Evolutionary conservation across 2,797 vertebrate species (phyloP).

Genomic region (Manis pentadactyla): DNA sequence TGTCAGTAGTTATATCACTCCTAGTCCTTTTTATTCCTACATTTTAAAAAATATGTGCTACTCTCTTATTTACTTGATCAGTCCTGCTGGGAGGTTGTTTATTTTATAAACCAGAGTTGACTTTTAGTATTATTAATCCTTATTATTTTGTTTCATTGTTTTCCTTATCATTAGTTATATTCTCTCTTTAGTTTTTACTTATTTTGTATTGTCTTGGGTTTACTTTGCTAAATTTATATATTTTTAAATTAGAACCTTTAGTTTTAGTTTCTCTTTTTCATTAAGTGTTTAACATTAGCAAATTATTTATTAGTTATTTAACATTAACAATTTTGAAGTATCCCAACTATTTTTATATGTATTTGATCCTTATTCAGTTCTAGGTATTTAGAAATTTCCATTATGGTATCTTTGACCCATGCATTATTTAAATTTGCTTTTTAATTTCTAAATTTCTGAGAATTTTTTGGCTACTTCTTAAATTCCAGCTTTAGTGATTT

Average conservation of each 20-base stretch:
- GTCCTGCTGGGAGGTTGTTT: not conserved
- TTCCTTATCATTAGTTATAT: not conserved
- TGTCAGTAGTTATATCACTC: not conserved
- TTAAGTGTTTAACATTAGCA: not conserved
- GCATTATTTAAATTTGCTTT: not conserved
- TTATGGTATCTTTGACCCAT: not conserved
- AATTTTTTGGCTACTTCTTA: not conserved
- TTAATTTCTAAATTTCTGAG: not conserved
- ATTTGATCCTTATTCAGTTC: not conserved
- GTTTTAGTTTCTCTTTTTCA: not conserved
- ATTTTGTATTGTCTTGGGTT: not conserved
- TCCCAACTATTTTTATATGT: not conserved
- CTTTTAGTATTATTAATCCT: not conserved
- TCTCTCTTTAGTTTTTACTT: not conserved
- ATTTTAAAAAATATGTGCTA: not conserved
- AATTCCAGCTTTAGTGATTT: conserved; percentile 4
- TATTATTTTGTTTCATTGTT: not conserved
- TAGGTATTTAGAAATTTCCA: not conserved
- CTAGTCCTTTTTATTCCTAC: not conserved
- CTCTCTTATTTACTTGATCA: not conserved
- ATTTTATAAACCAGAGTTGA: not conserved
- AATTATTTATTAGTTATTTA: not conserved
- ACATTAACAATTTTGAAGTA: not conserved
- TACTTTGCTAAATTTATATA: conserved; percentile 3
- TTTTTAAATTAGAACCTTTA: not conserved